Conservation (phyloP, 2,797 vertebrate genomes). For the Emys orbicularis region DNA sequence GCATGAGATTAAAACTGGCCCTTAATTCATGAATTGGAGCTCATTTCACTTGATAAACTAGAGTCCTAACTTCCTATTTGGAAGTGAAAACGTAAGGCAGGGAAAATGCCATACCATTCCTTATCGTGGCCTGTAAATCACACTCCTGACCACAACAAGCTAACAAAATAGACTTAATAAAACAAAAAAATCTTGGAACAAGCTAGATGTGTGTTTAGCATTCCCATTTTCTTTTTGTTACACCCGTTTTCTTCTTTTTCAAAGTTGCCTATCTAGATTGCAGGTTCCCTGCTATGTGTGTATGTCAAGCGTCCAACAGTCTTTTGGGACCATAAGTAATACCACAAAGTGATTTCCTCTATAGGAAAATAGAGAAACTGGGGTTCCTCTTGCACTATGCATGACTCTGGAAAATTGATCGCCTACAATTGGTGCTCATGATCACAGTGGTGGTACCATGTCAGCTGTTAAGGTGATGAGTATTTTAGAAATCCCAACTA, state of each 20-base stretch:
- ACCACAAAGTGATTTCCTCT: fast-evolving
- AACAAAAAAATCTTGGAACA: fast-evolving
- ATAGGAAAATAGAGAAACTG: background rate
- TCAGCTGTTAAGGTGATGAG: conserved; percentile 40
- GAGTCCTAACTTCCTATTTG: conserved; percentile 36
- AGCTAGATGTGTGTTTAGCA: background rate
- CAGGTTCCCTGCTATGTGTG: conserved; percentile 28
- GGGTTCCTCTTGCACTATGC: background rate
- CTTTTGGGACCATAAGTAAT: background rate
- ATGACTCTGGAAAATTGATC: background rate
- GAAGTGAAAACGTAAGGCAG: background rate
- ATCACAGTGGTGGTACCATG: conserved; percentile 1
- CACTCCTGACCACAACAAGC: background rate
- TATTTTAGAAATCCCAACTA: background rate
- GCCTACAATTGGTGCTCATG: fast-evolving
- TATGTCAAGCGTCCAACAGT: background rate
- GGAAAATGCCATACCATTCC: background rate
- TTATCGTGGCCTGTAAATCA: background rate
- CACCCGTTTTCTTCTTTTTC: conserved; percentile 41
- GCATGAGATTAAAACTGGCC: background rate
- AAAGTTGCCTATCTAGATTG: conserved; percentile 33
- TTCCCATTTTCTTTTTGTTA: background rate
- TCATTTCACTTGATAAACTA: background rate
- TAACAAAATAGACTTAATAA: background rate
- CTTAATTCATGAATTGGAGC: background rate